Evolutionary conservation across 2,797 vertebrate genomes (phyloP), one percentile per base, ranked within the genome.

Genomic region (Brachyrhaphis roseni): DNA sequence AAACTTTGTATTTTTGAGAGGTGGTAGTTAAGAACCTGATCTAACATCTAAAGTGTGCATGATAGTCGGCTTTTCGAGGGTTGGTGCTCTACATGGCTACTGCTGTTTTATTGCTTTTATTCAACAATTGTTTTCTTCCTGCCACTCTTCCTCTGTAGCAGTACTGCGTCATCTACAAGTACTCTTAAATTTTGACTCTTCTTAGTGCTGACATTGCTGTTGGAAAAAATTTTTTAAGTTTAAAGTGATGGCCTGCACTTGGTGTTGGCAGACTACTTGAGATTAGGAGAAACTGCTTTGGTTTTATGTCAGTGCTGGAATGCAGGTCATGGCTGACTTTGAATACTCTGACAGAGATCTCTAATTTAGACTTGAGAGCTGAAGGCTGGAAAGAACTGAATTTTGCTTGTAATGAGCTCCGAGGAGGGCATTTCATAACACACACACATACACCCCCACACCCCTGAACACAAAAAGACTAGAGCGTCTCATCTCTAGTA

Each of bases 311-410:
- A 36, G 8, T 16, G 5, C 72, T 53, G 39, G 80, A 79, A 79
- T n/a, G 55, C 43, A 80, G 86, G 90, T 90, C 79, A 89, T 88
- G 82, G 83, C 34, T 46, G 12, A 81, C 84, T 87, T 84, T 91
- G 76, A 88, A 82, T 81, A 51, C 43, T 59, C 23, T 78, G 83
- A 75, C 49, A 39, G 76, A 85, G 76, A 15, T 74, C 83, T 81
- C 5, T 47, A 41, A 78, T 80, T 90, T 74, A 86, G 78, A 90
- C 90, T 81, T 74, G 74, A 81, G 77, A 2, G 18, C 81, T 90
- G 85, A 77, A 70, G 78, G 55, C 59, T 62, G 79, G 62, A 81
- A 78, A 78, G 80, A 72, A 78, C 39, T 78, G 74, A 73, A 82
- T 83, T 79, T 85, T 74, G 64, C 77, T 74, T 73, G 75, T 88